Percentiles rank a stretch among this genome's conserved stretches.
Evolutionary conservation across 2,888 invertebrate genomes (phyloP).

Genomic region (Brenthis daphne): DNA sequence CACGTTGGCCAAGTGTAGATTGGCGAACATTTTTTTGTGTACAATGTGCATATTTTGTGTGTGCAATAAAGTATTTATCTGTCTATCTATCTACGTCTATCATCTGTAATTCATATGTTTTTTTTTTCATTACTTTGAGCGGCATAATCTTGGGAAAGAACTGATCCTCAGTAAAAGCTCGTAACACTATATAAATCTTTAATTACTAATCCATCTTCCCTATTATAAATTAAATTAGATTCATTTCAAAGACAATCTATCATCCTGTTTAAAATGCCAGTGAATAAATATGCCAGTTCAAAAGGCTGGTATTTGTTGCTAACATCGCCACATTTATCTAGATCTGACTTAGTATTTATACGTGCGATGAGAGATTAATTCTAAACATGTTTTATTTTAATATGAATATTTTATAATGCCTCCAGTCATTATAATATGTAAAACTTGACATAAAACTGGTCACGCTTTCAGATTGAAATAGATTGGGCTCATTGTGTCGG

Average conservation of each 20-base stretch:
- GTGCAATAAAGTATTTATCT: no score
- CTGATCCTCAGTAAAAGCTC: not conserved
- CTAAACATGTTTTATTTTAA: not conserved
- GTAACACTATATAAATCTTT: not conserved
- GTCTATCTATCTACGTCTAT: no score
- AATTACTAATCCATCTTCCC: not conserved
- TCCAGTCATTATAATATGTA: not conserved
- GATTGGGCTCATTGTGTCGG: no score
- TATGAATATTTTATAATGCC: not conserved
- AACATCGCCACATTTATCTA: conserved; percentile 17
- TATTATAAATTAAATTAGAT: not conserved
- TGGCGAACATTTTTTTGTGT: no score
- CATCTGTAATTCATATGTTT: no score
- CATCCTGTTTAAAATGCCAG: conserved; percentile 23
- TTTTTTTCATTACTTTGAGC: no score
- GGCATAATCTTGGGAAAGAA: no score
- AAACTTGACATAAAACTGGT: not conserved
- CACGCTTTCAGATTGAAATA: no score
- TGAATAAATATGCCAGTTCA: conserved; percentile 35
- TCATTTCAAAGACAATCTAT: conserved; percentile 2
- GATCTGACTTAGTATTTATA: not conserved
- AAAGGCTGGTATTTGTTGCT: conserved; percentile 20
- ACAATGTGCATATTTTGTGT: no score
- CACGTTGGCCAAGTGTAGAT: no score
- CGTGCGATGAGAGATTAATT: conserved; percentile 26